Conservation (phyloP, 2,797 vertebrate species). For the Arrhamphus sclerolepis region DNA sequence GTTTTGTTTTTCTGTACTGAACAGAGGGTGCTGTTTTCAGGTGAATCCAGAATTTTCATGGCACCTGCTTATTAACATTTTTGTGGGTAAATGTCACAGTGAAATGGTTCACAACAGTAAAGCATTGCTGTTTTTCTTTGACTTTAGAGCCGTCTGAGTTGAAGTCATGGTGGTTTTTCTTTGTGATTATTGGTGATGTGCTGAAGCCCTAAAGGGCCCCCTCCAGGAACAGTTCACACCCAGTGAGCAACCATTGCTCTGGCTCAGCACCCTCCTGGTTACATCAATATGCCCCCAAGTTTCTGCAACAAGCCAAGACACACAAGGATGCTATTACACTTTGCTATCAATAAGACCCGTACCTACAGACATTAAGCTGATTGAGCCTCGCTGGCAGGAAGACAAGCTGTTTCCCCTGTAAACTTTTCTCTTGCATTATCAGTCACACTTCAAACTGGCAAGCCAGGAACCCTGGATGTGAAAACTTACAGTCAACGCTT, state of each 20-base stretch:
- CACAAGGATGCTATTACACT: constrained; percentile 41
- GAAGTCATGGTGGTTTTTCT: constrained; percentile 57
- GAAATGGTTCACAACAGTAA: constrained; percentile 7
- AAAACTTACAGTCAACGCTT: constrained; percentile 75
- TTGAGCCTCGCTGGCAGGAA: constrained; percentile 56
- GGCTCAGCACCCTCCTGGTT: constrained; percentile 66
- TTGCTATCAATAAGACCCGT: constrained; percentile 55
- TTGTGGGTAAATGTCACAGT: constrained; percentile 21
- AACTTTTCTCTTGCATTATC: constrained; percentile 70
- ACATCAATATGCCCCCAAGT: constrained; percentile 76
- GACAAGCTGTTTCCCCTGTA: constrained; percentile 65
- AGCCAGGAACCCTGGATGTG: constrained; percentile 74
- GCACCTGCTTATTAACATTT: constrained; percentile 11
- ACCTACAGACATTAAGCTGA: constrained; percentile 51
- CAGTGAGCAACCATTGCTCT: constrained; percentile 68
- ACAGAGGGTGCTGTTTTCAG: constrained; percentile 2
- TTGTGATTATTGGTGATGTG: constrained; percentile 61
- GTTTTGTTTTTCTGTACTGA: background rate
- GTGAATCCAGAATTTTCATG: constrained; percentile 11
- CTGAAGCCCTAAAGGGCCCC: constrained; percentile 47
- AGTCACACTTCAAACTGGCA: constrained; percentile 77
- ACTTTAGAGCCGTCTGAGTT: constrained; percentile 32
- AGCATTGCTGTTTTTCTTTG: constrained; percentile 3
- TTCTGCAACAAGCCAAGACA: constrained; percentile 56
- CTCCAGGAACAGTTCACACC: constrained; percentile 59